These are phyloP conservation scores for Platynereis dumerilii DNA, from an alignment of 2,888 invertebrate species.

Conservation along the genomic window DNA sequence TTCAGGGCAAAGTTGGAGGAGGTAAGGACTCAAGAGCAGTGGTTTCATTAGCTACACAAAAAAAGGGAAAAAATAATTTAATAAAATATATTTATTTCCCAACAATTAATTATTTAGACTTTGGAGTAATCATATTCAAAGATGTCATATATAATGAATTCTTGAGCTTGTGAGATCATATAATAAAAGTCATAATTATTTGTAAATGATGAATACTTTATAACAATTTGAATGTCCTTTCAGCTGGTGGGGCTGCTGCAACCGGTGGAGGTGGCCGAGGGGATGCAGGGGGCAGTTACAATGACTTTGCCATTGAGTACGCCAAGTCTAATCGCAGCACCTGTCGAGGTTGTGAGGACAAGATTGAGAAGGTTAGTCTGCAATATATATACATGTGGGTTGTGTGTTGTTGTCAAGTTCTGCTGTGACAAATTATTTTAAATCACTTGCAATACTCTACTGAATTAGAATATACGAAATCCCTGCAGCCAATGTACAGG, in stretches of 20 bases:
- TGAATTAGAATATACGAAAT: too few species aligned
- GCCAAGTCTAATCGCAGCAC: slow-evolving; percentile 82
- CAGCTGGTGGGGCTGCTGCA: too few species aligned
- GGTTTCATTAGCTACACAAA: neutral
- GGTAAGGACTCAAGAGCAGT: neutral
- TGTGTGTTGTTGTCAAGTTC: neutral
- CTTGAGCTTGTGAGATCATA: too few species aligned
- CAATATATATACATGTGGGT: neutral
- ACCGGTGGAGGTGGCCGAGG: slow-evolving; percentile 33
- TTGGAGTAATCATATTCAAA: neutral
- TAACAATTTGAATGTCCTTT: too few species aligned
- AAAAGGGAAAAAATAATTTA: neutral
- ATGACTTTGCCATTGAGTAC: slow-evolving; percentile 82
- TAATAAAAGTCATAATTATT: too few species aligned
- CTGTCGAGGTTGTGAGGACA: slow-evolving; percentile 84
- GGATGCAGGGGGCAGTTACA: slow-evolving; percentile 47
- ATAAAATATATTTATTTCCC: neutral
- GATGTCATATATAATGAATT: too few species aligned
- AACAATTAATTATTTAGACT: neutral
- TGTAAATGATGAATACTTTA: too few species aligned
- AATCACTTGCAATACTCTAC: too few species aligned
- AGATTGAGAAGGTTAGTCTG: slow-evolving; percentile 75
- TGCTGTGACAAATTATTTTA: too few species aligned
- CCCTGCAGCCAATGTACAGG: too few species aligned
- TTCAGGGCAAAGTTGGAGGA: slow-evolving; percentile 66